Evolutionary conservation across 2,888 invertebrate genomes (phyloP), one percentile per base, ranked within the genome.

Genomic region (Andrena haemorrhoa): DNA sequence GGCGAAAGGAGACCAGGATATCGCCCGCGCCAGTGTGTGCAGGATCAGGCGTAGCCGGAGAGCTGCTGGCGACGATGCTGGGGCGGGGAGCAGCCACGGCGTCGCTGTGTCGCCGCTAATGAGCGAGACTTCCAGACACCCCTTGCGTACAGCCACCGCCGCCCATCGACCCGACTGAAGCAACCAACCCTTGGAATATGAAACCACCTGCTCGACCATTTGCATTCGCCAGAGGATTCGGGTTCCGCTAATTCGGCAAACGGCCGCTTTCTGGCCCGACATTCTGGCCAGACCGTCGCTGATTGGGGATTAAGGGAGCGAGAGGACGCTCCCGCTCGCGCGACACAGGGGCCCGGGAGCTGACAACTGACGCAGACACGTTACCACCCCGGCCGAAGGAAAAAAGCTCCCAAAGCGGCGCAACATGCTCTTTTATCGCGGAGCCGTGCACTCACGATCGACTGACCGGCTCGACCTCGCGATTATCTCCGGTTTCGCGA

Each of bases 81-180:
- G 53, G 26, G 53, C 23, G 6, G 31, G 29, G 69, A 77, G 68
- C 64, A 83, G 75, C 68, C 72, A 63, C 71, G 68, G 73, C 83
- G 68, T 77, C 82, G 75, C 76, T 79, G 81, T 85, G 85, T 79
- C 85, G 74, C 74, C 86, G 83, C 87, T 89, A 89, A 90, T 88
- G 86, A 90, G 88, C 88, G 85, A 78, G 89, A 87, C 88, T 89
- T 86, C 76, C 85, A 88, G 84, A 86, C 86, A 83, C 71, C 70
- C 74, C 75, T 66, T 35, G 51, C 72, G 79, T 80, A 70, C 72
- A 82, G 53, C 70, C 72, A 79, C 69, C 66, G 63, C 58, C 73
- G 35, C 63, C 72, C 81, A 63, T 69, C 71, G 47, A 53, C 69
- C 66, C 29, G 35, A 23, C 10, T 64, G 49, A 33, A 47, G 56